Conservation (phyloP, 2,888 invertebrate genomes). For the Julus scanicus region DNA sequence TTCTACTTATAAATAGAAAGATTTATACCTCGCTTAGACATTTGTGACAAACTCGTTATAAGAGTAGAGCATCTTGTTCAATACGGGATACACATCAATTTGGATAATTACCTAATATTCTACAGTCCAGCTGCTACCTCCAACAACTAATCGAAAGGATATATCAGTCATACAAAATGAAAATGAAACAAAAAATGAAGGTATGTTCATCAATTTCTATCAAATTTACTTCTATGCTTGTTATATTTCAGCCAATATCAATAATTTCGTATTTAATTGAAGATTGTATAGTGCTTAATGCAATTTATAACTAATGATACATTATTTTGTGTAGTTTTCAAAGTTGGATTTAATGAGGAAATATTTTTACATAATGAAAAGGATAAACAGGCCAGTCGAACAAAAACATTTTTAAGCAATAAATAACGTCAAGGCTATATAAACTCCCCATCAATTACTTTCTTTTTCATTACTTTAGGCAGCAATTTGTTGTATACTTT, state of each 20-base stretch:
- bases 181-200: constrained; percentile 1
- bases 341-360: neutral
- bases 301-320: no score
- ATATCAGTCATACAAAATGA: neutral
- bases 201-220: neutral
- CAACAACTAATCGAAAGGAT: neutral
- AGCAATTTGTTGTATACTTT: neutral
- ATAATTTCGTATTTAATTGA: no score
- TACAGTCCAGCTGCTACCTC: neutral
- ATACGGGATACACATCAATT: neutral
- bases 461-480: neutral
- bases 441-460: neutral
- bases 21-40: neutral
- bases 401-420: neutral
- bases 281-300: no score
- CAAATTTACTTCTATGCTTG: neutral
- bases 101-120: neutral
- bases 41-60: constrained; percentile 9
- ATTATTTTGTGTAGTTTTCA: neutral
- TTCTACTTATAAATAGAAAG: constrained; percentile 12
- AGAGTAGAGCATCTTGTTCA: neutral
- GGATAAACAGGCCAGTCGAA: neutral
- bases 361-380: neutral
- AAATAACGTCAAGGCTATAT: neutral
- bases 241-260: no score